phyloP scores from a whole-genome alignment of 2,888 invertebrate genomes.

The Agrenia bidenticulata region DNA sequence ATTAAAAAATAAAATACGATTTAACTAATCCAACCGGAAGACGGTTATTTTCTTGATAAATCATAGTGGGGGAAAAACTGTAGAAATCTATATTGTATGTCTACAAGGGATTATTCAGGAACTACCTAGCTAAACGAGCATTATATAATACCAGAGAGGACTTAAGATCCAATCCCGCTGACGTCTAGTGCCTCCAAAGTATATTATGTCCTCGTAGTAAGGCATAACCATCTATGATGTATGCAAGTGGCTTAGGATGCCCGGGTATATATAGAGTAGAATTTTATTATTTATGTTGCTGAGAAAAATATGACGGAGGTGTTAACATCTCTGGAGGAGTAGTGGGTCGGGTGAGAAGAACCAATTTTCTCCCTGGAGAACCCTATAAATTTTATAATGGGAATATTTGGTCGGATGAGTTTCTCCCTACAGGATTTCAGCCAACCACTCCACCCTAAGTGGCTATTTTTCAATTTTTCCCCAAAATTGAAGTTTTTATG shows the following conservation, averaged over 20 bases:
- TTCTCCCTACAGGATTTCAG: constrained; percentile 11
- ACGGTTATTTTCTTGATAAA: not conserved
- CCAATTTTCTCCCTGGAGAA: constrained; percentile 25
- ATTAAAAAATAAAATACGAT: not conserved
- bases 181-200: no score
- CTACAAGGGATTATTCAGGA: no score
- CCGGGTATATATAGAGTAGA: not conserved
- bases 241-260: no score
- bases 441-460: constrained; percentile 12
- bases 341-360: constrained; percentile 4
- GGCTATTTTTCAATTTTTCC: constrained; percentile 25
- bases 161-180: no score
- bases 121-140: no score
- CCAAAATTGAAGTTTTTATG: constrained; percentile 22
- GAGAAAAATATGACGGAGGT: constrained; percentile 7
- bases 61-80: not conserved
- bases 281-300: constrained; percentile 13
- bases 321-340: not conserved
- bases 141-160: no score
- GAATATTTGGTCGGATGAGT: constrained; percentile 31
- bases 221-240: no score
- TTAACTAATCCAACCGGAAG: constrained; percentile 6
- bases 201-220: no score
- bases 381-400: constrained; percentile 39
- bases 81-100: no score